A percentile compares a stretch with the other conserved stretches of the same genome.
Conservation (phyloP, 2,888 invertebrate genomes). For the Drosophila mettleri region DNA sequence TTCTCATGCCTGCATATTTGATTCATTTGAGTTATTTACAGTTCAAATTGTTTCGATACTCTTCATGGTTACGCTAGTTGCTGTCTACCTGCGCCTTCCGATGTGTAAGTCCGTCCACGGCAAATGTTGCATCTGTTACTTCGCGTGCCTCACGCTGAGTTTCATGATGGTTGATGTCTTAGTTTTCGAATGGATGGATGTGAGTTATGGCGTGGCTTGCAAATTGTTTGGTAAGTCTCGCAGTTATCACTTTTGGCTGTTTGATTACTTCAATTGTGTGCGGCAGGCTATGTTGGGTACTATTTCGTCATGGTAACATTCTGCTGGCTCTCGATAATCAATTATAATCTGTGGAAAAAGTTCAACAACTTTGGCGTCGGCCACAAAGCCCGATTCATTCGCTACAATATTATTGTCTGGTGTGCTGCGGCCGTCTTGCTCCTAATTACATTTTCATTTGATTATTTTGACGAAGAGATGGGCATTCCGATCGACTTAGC, state of each 20-base stretch:
- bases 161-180: slow-evolving; percentile 12
- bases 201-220: background rate
- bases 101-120: slow-evolving; percentile 28
- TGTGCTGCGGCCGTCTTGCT: slow-evolving; percentile 65
- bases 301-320: slow-evolving; percentile 91
- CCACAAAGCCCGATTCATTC: slow-evolving; percentile 43
- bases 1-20: background rate
- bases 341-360: slow-evolving; percentile 91
- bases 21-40: slow-evolving; percentile 81
- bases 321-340: slow-evolving; percentile 94
- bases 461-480: slow-evolving; percentile 43
- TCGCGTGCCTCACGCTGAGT: slow-evolving; percentile 28
- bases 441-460: slow-evolving; percentile 66
- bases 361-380: slow-evolving; percentile 42
- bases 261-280: background rate
- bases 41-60: slow-evolving; percentile 90
- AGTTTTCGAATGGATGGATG: background rate
- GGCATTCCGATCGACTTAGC: slow-evolving; percentile 45
- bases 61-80: slow-evolving; percentile 88
- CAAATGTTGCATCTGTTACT: slow-evolving; percentile 45
- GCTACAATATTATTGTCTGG: slow-evolving; percentile 80
- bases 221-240: slow-evolving; percentile 20
- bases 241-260: background rate
- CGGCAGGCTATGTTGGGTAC: slow-evolving; percentile 84
- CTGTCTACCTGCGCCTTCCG: slow-evolving; percentile 26